Evolutionary conservation across 1,140 invertebrate genomes (phyloP).

Genomic region (Theocolax elegans): DNA sequence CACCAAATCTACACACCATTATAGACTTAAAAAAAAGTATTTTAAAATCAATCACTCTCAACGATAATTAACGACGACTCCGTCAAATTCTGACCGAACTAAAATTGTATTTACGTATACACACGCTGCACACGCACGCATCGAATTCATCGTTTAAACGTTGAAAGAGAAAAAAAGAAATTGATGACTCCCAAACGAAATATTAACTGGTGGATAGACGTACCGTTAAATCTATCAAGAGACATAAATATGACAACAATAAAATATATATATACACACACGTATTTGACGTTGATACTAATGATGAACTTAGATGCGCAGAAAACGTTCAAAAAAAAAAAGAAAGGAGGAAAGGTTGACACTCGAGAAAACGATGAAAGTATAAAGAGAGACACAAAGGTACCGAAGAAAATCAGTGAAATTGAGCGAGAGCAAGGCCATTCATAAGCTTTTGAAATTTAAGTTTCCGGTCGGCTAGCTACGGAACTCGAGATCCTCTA

Average conservation of each 20-base stretch:
- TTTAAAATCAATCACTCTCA: too few species aligned
- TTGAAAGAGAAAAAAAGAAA: background rate
- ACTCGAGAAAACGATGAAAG: conserved; percentile 52
- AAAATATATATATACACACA: too few species aligned
- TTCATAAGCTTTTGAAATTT: conserved; percentile 50
- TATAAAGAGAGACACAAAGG: conserved; percentile 48
- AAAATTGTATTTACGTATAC: background rate
- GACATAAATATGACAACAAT: conserved; percentile 55
- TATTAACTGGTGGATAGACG: too few species aligned
- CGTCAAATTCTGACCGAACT: too few species aligned
- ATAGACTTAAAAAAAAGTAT: too few species aligned
- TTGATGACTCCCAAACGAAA: background rate
- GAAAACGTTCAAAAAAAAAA: background rate
- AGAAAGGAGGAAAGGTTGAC: conserved; percentile 4
- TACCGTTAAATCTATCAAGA: too few species aligned
- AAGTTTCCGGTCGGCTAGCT: conserved; percentile 53
- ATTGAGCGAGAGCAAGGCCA: conserved; percentile 58
- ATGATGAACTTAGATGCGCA: conserved; percentile 45
- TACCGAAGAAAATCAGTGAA: conserved; percentile 57
- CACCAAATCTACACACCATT: too few species aligned
- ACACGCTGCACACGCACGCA: too few species aligned
- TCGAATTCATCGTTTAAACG: too few species aligned
- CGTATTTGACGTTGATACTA: conserved; percentile 59
- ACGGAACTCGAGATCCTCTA: conserved; percentile 47
- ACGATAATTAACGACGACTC: too few species aligned